phyloP scores from a whole-genome alignment of 2,113 vertebrate species.

The Columbina picui region DNA sequence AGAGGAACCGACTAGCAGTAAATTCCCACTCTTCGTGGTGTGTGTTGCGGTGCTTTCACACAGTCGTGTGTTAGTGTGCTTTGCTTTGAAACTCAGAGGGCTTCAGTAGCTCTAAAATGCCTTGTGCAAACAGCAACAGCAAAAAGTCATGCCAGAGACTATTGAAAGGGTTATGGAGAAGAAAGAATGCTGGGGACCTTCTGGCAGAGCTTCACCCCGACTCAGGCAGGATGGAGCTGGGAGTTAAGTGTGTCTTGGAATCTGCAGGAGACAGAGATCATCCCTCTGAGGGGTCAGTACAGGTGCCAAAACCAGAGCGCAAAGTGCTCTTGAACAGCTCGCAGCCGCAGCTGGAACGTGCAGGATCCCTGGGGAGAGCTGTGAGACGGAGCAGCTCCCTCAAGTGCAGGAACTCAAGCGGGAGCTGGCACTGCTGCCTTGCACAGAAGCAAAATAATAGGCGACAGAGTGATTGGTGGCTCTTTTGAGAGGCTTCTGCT shows the following conservation, averaged over 20 bases:
- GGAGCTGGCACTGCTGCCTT: background rate
- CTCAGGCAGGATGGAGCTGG: background rate
- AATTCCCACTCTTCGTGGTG: background rate
- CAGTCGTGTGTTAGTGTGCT: background rate
- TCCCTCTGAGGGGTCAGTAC: background rate
- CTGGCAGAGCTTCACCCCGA: background rate
- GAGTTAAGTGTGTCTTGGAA: background rate
- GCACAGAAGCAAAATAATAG: background rate
- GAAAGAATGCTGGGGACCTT: background rate
- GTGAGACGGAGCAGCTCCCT: background rate
- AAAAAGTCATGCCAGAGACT: background rate
- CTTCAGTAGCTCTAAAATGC: background rate
- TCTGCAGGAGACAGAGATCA: background rate
- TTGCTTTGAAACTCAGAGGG: background rate
- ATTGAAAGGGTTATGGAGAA: background rate
- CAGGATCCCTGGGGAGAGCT: background rate
- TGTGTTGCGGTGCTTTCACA: background rate
- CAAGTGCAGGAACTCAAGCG: background rate
- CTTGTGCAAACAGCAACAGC: background rate
- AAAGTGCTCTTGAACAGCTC: background rate
- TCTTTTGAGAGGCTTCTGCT: background rate
- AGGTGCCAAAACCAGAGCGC: background rate
- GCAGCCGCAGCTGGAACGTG: background rate
- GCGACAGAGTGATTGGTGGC: background rate
- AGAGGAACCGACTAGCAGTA: background rate